phyloP scores from a whole-genome alignment of 1,140 invertebrate species.

The Nasonia longicornis region DNA sequence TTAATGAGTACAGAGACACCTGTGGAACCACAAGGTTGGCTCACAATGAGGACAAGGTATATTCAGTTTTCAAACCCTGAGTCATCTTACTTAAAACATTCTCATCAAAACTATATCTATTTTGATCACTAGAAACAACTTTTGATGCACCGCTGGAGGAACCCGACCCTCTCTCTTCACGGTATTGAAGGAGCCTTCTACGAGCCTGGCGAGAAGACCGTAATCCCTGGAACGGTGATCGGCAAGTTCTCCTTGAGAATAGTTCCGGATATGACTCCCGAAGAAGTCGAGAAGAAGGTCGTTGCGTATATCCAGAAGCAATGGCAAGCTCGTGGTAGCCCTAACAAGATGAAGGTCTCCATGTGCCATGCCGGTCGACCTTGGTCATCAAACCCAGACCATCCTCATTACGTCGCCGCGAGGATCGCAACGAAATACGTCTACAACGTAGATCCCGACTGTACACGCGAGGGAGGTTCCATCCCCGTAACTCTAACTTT shows the following conservation, averaged over 20 bases:
- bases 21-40: slow-evolving; percentile 80
- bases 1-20: slow-evolving; percentile 79
- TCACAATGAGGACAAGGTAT: slow-evolving; percentile 82
- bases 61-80: slow-evolving; percentile 43
- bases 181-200: slow-evolving; percentile 95
- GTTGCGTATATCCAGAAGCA: slow-evolving; percentile 78
- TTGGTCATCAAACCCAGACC: slow-evolving; percentile 93
- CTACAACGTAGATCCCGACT: slow-evolving; percentile 92
- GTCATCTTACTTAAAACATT: slow-evolving; percentile 25
- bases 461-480: slow-evolving; percentile 95
- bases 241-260: slow-evolving; percentile 97
- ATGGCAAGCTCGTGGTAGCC: slow-evolving; percentile 81
- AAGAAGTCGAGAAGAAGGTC: slow-evolving; percentile 81
- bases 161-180: slow-evolving; percentile 90
- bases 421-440: slow-evolving; percentile 88
- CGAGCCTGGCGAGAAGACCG: slow-evolving; percentile 93
- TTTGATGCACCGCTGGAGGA: slow-evolving; percentile 92
- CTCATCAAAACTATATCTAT: slow-evolving; percentile 33
- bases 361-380: slow-evolving; percentile 85
- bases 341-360: slow-evolving; percentile 86
- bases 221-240: slow-evolving; percentile 93
- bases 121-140: slow-evolving; percentile 70
- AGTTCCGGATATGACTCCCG: slow-evolving; percentile 91
- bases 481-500: slow-evolving; percentile 95
- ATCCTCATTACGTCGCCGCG: slow-evolving; percentile 93